Evolutionary conservation across 2,113 vertebrate species (phyloP), one percentile per base, ranked within the genome.

Genomic region (Sisor rabdophorus): DNA sequence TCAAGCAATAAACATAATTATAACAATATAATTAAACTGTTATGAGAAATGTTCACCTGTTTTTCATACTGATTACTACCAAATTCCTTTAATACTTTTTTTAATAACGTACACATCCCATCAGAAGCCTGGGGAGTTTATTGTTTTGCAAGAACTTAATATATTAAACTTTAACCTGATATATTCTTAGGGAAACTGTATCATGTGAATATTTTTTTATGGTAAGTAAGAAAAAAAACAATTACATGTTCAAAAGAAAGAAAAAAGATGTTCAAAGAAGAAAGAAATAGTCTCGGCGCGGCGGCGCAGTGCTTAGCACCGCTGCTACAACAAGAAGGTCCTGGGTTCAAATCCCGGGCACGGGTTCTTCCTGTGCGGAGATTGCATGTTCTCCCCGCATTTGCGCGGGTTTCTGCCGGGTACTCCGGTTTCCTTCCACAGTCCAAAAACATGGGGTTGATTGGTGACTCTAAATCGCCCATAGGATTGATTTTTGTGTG

Each of bases 31-130:
- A 47, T 73, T 28, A 73, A 26, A 28, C 54, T 59, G 16, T 13
- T 73, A 26, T 59, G 10, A 52, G 40, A 48, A 67, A 15, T 9
- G 32, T 24, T 65, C 11, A 67, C 48, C 64, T 67, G 40, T 67
- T 48, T 67, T 67, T 67, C 44, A 17, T 67, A 67, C 64, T 67
- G 65, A 69, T 52, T 69, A 69, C 13, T 52, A 52, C 3, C 12
- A 69, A 52, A 69, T 69, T 24, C 48, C 47, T 69, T 69, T 69
- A 69, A 52, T 52, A 52, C 24, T 52, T 69, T 69, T n/a, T 52
- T 52, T 52, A 52, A 69, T 69, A 69, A 69, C 2, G 17, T 30
- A 52, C 47, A 69, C 47, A 28, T 69, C 24, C 47, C 20, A 52
- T 69, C 65, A 69, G 26, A 19, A 3, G 65, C 65, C 65, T 52